Evolutionary conservation across 2,113 vertebrate genomes (phyloP), one percentile per base, ranked within the genome.

Genomic region (Peromyscus maniculatus): DNA sequence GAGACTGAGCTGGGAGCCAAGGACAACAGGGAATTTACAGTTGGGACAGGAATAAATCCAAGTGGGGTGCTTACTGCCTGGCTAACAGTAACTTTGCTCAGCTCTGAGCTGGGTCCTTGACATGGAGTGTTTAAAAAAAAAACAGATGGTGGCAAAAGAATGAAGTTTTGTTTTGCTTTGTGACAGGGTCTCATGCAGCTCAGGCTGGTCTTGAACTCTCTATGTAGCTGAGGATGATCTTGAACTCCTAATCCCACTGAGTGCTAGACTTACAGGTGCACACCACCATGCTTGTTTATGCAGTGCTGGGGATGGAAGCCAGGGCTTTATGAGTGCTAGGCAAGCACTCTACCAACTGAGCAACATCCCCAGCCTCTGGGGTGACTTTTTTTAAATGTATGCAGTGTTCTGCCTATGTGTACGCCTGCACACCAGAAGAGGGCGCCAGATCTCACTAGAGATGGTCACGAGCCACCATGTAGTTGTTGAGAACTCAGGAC

Each of bases 151-250:
- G n/a, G n/a, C 33, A 74, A 28, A 67, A 69, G n/a, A 57, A 80
- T 1, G 9, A 49, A 26, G 36, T 49, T 36, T 67, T 78, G 11
- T 83, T 82, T 84, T 43, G 33, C 36, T 39, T 43, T 84, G 57
- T 64, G 12, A 84, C 13, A 62, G 82, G 36, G 16, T 84, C 6
- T 62, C 55, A 64, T 64, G 24, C 64, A 43, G 57, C 83, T 26
- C 39, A 86, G 83, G 62, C 62, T 86, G 62, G 39, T 39, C 83
- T 86, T 66, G n/a, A 86, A 43, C 82, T 84, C 82, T 66, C 22
- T 86, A 43, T 16, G 13, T 31, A 46, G n/a, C 39, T 33, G 39
- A 87, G 39, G 26, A 33, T 87, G 16, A 33, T 43, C 24, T 24
- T 49, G 39, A 87, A 33, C 43, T 49, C 62, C 39, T 66, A 31